These are phyloP conservation scores for Platygyra sinensis DNA, from an alignment of 64 coral and sea anemone genomes.

Conservation along the genomic window DNA sequence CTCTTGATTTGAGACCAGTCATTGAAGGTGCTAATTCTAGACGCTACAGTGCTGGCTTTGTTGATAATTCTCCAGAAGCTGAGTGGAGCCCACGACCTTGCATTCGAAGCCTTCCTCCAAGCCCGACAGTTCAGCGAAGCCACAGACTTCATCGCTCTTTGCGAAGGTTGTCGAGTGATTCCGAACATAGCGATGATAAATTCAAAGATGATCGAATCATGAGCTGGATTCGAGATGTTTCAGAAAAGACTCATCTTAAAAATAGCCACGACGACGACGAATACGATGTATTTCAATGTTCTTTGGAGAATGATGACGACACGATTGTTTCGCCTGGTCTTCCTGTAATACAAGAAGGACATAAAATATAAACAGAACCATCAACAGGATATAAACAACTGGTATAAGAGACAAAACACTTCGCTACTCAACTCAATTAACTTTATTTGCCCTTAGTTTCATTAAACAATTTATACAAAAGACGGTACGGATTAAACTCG, in stretches of 20 bases:
- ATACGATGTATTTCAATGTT: not conserved
- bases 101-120: slow-evolving; percentile 26
- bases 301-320: slow-evolving; percentile 20
- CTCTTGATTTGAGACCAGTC: not conserved
- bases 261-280: slow-evolving; percentile 19
- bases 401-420: not conserved
- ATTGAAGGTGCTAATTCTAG: not conserved
- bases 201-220: slow-evolving; percentile 23
- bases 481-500: too few species aligned
- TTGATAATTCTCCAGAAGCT: slow-evolving; percentile 4
- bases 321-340: not conserved
- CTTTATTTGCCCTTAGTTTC: not conserved
- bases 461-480: not conserved
- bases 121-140: slow-evolving; percentile 7
- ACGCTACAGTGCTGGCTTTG: slow-evolving; percentile 1
- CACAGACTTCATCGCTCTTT: not conserved
- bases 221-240: slow-evolving; percentile 47
- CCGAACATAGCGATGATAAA: slow-evolving; percentile 8
- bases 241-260: not conserved
- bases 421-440: not conserved
- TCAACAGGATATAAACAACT: not conserved
- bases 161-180: slow-evolving; percentile 10
- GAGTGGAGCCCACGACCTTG: slow-evolving; percentile 9
- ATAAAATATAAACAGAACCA: not conserved
- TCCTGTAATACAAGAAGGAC: slow-evolving; percentile 24